Evolutionary conservation across 2,888 invertebrate species (phyloP), one percentile per base, ranked within the genome.

Genomic region (Leucozona laternaria): DNA sequence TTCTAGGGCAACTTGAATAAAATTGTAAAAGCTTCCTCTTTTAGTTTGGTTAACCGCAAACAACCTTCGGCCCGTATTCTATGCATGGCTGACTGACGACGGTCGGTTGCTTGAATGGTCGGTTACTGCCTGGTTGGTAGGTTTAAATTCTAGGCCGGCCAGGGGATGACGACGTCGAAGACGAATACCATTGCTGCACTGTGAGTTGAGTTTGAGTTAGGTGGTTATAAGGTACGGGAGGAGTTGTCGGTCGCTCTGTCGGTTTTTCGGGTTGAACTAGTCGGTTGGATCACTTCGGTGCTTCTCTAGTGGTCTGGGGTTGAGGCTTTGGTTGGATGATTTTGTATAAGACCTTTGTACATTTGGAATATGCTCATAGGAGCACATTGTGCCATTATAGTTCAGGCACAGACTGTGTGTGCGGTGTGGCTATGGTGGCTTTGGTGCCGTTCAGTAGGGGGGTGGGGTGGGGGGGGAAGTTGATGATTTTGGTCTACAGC

Each of bases 11-110:
- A 85, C 80, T 81, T 82, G 82, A 86, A 86, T 86, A 78, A 86
- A 86, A 86, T 82, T 86, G 86, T 86, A 86, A 86, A 86, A 82
- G 86, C 81, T 86, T 86, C 82, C 86, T 86, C 86, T 86, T 82
- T 86, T 86, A 86, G 82, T 86, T 86, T 86, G 86, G 86, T 82
- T 82, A 86, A 64, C 86, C 86, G 78, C 86, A 86, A 82, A 82
- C 86, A 82, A 75, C 82, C 81, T 86, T 86, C 80, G 75, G 77
- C 81, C 62, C 55, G 57, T 55, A 68, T 68, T 68, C 68, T 48
- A 68, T 78, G 40, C 58, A 78, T 66, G 78, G 78, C 73, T 81
- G 64, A 82, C 82, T 86, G 82, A 82, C 81, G 82, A 82, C 81
- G 79, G 77, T 82, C 62, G 81, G 80, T 86, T 81, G 81, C 68